A percentile compares a stretch with the other conserved stretches of the same genome.
Conservation (phyloP, 2,888 invertebrate genomes). For the Apodemia mormo region DNA sequence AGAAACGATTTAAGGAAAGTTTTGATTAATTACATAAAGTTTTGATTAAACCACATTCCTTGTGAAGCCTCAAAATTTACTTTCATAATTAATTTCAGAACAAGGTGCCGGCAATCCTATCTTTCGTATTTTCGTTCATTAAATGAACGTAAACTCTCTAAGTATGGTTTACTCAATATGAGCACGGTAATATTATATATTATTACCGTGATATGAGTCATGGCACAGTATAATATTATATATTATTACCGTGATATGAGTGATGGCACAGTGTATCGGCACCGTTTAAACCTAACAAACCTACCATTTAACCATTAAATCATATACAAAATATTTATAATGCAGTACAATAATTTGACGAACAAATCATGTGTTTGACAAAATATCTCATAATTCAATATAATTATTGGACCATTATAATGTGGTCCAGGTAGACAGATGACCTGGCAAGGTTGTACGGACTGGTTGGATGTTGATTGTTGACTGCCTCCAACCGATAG, state of each 20-base stretch:
- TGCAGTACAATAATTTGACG: too few species aligned
- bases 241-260: not conserved
- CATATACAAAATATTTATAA: too few species aligned
- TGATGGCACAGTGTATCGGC: not conserved
- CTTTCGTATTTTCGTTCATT: not conserved
- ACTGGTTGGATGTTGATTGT: too few species aligned
- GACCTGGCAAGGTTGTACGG: too few species aligned
- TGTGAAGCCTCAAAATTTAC: slow-evolving; percentile 7
- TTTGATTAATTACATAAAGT: slow-evolving; percentile 24
- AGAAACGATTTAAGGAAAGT: slow-evolving; percentile 12
- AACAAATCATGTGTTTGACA: too few species aligned
- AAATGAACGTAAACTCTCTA: not conserved
- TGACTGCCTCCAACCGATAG: too few species aligned
- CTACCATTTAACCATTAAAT: too few species aligned
- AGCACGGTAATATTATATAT: not conserved
- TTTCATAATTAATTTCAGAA: slow-evolving; percentile 9
- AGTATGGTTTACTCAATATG: not conserved
- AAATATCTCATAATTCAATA: too few species aligned
- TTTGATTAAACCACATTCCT: slow-evolving; percentile 19
- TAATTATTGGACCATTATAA: too few species aligned
- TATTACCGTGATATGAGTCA: too few species aligned
- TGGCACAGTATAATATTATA: too few species aligned
- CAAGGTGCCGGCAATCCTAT: not conserved
- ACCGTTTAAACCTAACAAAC: not conserved
- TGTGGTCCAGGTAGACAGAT: too few species aligned